Evolutionary conservation across 2,113 vertebrate species (phyloP).

Genomic region (Pygathrix nemaeus): DNA sequence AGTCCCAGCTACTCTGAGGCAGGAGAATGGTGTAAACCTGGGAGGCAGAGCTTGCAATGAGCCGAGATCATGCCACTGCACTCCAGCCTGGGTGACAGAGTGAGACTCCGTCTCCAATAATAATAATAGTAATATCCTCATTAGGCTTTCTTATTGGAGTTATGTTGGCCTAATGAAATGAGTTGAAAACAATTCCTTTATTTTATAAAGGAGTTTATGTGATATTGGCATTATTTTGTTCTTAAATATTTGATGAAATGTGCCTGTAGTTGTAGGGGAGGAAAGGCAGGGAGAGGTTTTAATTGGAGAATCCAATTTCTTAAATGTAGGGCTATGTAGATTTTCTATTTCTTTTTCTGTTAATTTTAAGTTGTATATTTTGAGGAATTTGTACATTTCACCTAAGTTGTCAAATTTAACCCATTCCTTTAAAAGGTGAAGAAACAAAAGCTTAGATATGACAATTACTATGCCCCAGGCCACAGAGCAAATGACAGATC

Average conservation of each 20-base stretch:
- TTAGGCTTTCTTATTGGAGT: not conserved
- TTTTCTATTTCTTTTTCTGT: slow-evolving; percentile 23
- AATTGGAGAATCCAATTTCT: not conserved
- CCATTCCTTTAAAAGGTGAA: not conserved
- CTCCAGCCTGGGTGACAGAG: no score
- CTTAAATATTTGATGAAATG: slow-evolving; percentile 31
- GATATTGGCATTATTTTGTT: not conserved
- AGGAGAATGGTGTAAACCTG: no score
- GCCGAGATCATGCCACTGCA: no score
- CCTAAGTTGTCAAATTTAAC: not conserved
- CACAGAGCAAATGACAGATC: not conserved
- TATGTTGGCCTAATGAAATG: not conserved
- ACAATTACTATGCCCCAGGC: not conserved
- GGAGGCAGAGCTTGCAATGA: no score
- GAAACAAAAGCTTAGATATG: not conserved
- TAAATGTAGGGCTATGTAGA: not conserved
- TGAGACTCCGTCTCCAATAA: no score
- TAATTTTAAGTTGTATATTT: slow-evolving; percentile 12
- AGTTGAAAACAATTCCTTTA: not conserved
- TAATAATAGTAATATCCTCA: not conserved
- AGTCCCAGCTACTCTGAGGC: no score
- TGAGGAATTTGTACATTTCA: not conserved
- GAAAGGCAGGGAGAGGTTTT: not conserved
- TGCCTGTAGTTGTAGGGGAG: not conserved
- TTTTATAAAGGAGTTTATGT: not conserved